These are phyloP conservation scores for Sesamia inferens DNA, from an alignment of 2,888 invertebrate species.

Conservation along the genomic window DNA sequence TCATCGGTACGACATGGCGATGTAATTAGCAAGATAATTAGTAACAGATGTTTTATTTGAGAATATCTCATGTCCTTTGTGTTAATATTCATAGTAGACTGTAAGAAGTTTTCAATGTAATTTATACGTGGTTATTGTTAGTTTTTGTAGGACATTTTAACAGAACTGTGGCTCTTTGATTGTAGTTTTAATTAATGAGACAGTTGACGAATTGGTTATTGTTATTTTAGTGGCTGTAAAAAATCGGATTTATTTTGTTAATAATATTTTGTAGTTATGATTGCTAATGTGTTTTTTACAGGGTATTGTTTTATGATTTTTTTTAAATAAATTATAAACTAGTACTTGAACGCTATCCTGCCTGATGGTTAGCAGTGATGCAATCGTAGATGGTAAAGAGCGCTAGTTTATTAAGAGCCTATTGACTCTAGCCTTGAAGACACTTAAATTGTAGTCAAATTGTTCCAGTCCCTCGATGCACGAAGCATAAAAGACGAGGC, in stretches of 20 bases:
- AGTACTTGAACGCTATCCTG: too few relatives aligned
- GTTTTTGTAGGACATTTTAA: constrained; percentile 48
- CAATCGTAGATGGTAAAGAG: too few relatives aligned
- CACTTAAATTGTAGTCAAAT: too few relatives aligned
- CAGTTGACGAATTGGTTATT: constrained; percentile 24
- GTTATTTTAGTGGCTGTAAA: constrained; percentile 12
- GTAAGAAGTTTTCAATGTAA: constrained; percentile 50
- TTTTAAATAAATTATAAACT: too few relatives aligned
- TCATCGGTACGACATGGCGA: constrained; percentile 63
- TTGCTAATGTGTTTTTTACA: neutral
- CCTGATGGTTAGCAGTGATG: too few relatives aligned
- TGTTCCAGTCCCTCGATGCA: too few relatives aligned
- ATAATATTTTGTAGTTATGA: neutral
- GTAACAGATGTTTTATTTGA: constrained; percentile 55
- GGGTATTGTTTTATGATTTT: neutral
- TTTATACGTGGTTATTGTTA: constrained; percentile 39
- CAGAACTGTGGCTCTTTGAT: constrained; percentile 38
- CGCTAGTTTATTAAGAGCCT: too few relatives aligned
- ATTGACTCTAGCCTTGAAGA: too few relatives aligned
- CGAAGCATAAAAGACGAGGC: too few relatives aligned
- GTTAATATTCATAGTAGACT: constrained; percentile 42
- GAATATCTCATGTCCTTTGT: constrained; percentile 40
- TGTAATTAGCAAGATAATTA: constrained; percentile 65
- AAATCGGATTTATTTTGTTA: neutral
- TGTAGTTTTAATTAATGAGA: constrained; percentile 51